Evolutionary conservation across 2,888 invertebrate genomes (phyloP), one percentile per base, ranked within the genome.

Genomic region (Nasonovia ribisnigri): DNA sequence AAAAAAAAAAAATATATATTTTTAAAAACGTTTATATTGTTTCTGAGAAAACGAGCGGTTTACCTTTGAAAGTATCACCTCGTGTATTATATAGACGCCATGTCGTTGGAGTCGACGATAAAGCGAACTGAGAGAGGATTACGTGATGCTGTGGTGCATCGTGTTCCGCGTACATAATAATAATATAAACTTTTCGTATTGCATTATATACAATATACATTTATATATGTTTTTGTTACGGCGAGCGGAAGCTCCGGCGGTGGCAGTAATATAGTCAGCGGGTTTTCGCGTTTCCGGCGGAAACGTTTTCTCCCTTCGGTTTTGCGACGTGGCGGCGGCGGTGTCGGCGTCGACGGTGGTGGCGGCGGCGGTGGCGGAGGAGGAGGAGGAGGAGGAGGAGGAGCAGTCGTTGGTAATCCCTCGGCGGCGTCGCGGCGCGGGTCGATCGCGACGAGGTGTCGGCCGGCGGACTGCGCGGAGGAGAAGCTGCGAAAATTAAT

Each of bases 401-500:
- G 57, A 46, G 88, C 42, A 48, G 36, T 20, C 10, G 51, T 84
- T 16, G 36, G 87, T 87, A 67, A 88, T 46, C 77, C 67, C 77
- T 42, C 92, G 51, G 92, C 88, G 92, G 36, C 54, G 77, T 77
- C 77, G 77, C 36, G 77, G 77, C 77, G 36, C 87, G 87, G 87
- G 60, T 87, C 46, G 57, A 92, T 87, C 86, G 48, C 87, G 92
- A 43, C 91, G 88, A 88, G 60, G 67, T 60, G 92, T 48, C 92
- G 42, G 84, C 43, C 24, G 60, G 84, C 24, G 67, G 67, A 42
- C 42, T n/a, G n/a, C 29, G 60, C 51, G 77, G 20, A n/a, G 67
- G 60, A 36, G 93, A 84, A 84, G 84, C 93, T 60, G 89, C 93
- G 93, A 93, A 90, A 93, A 93, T 93, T 90, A 93, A 93, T 93